These are phyloP conservation scores for Aeoliscus strigatus DNA, from an alignment of 2,797 vertebrate species.

Conservation along the genomic window DNA sequence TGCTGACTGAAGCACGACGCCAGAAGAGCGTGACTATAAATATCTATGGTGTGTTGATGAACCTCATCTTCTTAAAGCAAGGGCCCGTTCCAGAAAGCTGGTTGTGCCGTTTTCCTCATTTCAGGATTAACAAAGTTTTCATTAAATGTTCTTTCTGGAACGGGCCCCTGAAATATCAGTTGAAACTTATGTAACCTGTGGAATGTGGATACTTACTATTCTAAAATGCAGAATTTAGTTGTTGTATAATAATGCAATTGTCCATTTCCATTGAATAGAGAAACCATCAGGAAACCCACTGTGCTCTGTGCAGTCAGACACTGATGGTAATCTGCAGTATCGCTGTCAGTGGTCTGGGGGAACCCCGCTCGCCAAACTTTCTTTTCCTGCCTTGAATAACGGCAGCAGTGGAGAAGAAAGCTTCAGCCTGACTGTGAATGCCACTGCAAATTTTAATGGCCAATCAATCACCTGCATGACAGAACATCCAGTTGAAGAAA, in stretches of 20 bases:
- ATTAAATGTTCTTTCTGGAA: no score
- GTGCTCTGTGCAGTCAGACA: constrained; percentile 66
- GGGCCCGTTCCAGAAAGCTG: no score
- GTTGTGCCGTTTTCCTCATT: neutral
- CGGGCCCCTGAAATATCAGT: no score
- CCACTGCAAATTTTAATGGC: constrained; percentile 56
- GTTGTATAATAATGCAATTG: no score
- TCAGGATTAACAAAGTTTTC: neutral
- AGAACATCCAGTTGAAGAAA: constrained; percentile 60
- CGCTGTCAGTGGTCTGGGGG: constrained; percentile 74
- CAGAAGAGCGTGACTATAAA: constrained; percentile 57
- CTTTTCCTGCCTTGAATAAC: constrained; percentile 63
- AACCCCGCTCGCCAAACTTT: constrained; percentile 62
- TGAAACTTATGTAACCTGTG: no score
- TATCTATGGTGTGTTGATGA: constrained; percentile 64
- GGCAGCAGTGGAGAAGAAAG: constrained; percentile 25
- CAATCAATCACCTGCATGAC: constrained; percentile 62
- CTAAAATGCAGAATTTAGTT: constrained; percentile 1
- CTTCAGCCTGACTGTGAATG: constrained; percentile 24
- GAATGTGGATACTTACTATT: no score
- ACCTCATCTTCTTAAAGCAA: neutral
- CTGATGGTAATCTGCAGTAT: constrained; percentile 60
- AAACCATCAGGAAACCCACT: constrained; percentile 47
- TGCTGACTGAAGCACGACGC: constrained; percentile 30
- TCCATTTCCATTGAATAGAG: constrained; percentile 49